Evolutionary conservation across 2,888 invertebrate species (phyloP).

Genomic region (Sabellastarte sp.): DNA sequence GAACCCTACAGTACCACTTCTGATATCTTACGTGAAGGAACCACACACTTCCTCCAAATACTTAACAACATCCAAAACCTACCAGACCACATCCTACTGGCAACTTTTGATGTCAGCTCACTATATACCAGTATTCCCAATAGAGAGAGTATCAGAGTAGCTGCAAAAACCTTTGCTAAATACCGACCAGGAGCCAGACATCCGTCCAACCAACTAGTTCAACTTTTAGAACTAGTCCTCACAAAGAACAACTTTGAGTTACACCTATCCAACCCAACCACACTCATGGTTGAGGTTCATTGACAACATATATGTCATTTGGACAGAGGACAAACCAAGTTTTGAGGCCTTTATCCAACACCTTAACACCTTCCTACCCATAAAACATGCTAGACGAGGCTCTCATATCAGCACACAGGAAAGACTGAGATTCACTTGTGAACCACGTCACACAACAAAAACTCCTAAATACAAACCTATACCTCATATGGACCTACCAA

Average conservation of each 20-base stretch:
- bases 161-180: background rate
- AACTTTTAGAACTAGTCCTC: background rate
- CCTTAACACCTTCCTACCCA: background rate
- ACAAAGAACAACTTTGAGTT: background rate
- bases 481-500: too few species aligned
- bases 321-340: background rate
- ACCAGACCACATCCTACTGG: background rate
- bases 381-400: too few species aligned
- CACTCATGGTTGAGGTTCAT: constrained; percentile 2
- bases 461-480: too few species aligned
- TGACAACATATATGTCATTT: constrained; percentile 3
- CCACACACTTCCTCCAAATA: background rate
- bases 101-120: background rate
- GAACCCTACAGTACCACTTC: background rate
- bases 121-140: constrained; percentile 4
- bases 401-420: too few species aligned
- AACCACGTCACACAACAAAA: too few species aligned
- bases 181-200: background rate
- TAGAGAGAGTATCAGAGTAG: background rate
- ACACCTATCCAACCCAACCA: background rate
- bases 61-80: background rate
- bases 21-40: constrained; percentile 1
- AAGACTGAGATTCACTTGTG: too few species aligned
- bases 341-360: background rate
- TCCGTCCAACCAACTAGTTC: background rate